These are phyloP conservation scores for Trichopria drosophilae DNA, from an alignment of 2,888 invertebrate species.

Conservation along the genomic window DNA sequence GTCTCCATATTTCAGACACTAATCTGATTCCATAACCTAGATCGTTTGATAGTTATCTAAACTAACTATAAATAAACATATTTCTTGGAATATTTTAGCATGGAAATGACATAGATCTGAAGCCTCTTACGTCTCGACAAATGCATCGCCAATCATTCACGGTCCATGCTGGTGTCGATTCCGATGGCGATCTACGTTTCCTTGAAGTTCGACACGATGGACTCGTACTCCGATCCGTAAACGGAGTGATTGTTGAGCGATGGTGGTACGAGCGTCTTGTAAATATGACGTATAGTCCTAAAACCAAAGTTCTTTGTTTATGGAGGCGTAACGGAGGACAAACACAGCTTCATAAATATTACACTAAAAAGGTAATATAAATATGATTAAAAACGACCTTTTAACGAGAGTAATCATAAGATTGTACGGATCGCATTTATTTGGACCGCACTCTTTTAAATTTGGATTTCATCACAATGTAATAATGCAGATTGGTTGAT, in stretches of 20 bases:
- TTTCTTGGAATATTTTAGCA: conserved; percentile 65
- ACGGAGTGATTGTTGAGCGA: conserved; percentile 85
- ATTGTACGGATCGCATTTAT: too few species aligned
- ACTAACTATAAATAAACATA: conserved; percentile 7
- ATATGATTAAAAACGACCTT: too few species aligned
- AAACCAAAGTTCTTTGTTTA: conserved; percentile 94
- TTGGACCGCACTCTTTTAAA: neutral
- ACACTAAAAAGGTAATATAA: conserved; percentile 87
- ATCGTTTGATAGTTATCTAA: neutral
- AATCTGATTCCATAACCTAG: neutral
- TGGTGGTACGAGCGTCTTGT: conserved; percentile 99
- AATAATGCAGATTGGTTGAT: too few species aligned
- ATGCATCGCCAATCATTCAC: conserved; percentile 97
- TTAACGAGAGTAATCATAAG: too few species aligned
- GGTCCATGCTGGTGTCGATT: conserved; percentile 94
- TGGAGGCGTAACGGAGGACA: conserved; percentile 95
- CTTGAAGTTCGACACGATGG: conserved; percentile 97
- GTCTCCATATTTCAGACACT: neutral
- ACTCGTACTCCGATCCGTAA: conserved; percentile 77
- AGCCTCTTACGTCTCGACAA: conserved; percentile 91
- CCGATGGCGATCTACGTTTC: conserved; percentile 84
- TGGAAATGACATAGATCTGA: conserved; percentile 96
- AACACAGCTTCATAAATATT: conserved; percentile 96
- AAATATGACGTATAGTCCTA: conserved; percentile 99
- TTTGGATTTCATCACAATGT: too few species aligned